Evolutionary conservation across 1,140 invertebrate genomes (phyloP).

Genomic region (Caerostris darwini): DNA sequence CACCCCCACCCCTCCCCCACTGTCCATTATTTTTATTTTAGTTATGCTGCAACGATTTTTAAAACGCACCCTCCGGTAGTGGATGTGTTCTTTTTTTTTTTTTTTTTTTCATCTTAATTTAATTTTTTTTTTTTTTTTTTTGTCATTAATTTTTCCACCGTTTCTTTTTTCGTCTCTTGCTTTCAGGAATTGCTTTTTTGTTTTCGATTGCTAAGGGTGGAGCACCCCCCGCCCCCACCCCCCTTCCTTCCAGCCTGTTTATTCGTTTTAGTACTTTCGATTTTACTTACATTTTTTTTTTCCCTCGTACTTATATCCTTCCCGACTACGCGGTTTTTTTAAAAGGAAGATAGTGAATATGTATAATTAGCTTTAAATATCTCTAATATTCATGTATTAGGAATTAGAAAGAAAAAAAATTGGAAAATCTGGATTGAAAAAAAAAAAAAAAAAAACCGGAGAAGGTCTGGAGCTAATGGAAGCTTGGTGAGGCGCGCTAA

Average conservation of each 20-base stretch:
- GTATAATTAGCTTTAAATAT: slow-evolving; percentile 78
- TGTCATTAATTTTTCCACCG: slow-evolving; percentile 65
- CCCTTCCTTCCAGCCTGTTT: not conserved
- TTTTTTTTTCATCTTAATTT: slow-evolving; percentile 34
- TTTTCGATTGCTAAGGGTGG: slow-evolving; percentile 18
- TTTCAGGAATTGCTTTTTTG: slow-evolving; percentile 62
- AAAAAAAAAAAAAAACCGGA: slow-evolving; percentile 11
- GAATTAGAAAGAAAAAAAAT: not conserved
- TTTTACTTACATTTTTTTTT: not conserved
- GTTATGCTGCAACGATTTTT: slow-evolving; percentile 71
- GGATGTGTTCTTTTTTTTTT: not conserved
- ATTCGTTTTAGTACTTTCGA: slow-evolving; percentile 35
- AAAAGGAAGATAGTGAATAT: slow-evolving; percentile 58
- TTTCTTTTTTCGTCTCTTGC: slow-evolving; percentile 50
- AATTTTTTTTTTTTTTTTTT: slow-evolving; percentile 49
- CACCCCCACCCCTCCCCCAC: no score
- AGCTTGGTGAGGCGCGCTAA: not conserved
- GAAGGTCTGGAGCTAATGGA: slow-evolving; percentile 69
- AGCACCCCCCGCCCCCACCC: not conserved
- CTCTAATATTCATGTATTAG: slow-evolving; percentile 68
- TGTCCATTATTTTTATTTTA: slow-evolving; percentile 61
- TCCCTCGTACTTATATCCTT: not conserved
- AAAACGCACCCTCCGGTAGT: slow-evolving; percentile 68
- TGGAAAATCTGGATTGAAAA: not conserved
- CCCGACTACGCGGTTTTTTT: not conserved